Base-by-base conservation (phyloP, 2,113 vertebrate species). In the Alces alces region DNA sequence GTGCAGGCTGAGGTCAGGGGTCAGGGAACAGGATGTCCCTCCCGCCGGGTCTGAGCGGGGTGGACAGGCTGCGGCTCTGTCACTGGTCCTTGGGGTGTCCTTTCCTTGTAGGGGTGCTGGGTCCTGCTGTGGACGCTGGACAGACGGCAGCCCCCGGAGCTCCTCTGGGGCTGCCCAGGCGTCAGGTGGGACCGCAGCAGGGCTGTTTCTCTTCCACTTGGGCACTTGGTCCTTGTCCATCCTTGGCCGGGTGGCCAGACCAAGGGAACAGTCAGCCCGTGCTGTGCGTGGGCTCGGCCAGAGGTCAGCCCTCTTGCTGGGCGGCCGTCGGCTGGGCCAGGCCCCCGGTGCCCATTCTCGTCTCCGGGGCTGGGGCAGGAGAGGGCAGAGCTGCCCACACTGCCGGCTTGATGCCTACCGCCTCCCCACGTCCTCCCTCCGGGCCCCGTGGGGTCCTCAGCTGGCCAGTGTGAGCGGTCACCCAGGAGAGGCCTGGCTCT, bases 1-100 rank as follows among this genome's bases (percentile, higher is more conserved):
- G 86, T 84, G 45, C 78, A 96, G 83, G 54, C 27, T 43, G 61
- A 52, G 61, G 89, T 80, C 97, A 96, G 45, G 89, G 39, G 86
- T 79, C 97, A 95, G 50, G 92, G 79, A 50, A 33, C 50, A 89
- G 78, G 12, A 52, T 13, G 39, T 36, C 47, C 60, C 73, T 82
- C 50, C 39, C 9, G 23, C 12, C 7, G 50, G 73, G 54, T 25
- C 30, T 55, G 43, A 33, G 23, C 3, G 3, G 50, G 13, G 78
- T 55, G 85, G 76, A 30, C 15, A 13, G 43, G 7, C 61, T 27
- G 36, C 33, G 28, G 23, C 2, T 0, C 33, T 27, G 25, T n/a
- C 25, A 4, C 25, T 3, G 0, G 27, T 79, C 43, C 57, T 85
- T 80, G 10, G 84, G 90, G 30, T n/a, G 45, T 11, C 39, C 28